Conservation (phyloP, 1,140 invertebrate genomes). For the Prorops nasuta region DNA sequence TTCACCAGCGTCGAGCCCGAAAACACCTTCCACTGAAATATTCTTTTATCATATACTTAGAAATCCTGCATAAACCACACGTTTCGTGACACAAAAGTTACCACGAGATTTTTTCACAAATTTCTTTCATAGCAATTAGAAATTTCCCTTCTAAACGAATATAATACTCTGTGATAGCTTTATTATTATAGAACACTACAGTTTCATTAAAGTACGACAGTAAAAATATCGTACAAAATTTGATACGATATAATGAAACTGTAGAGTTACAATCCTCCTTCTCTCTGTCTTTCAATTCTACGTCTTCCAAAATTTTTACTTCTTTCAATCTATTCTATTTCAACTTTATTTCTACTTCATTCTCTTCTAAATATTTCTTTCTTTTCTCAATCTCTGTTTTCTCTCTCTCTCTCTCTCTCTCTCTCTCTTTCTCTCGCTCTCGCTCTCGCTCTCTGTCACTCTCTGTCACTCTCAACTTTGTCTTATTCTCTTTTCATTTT, state of each 20-base stretch:
- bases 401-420: slow-evolving; percentile 2
- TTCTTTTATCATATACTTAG: too few species aligned
- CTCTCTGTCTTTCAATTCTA: too few species aligned
- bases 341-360: slow-evolving; percentile 8
- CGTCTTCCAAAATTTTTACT: too few species aligned
- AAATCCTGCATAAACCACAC: too few species aligned
- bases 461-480: slow-evolving; percentile 5
- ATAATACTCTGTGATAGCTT: slow-evolving; percentile 34
- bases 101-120: slow-evolving; percentile 13
- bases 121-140: too few species aligned
- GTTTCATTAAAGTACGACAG: too few species aligned
- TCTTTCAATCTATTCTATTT: background rate
- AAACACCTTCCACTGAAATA: background rate
- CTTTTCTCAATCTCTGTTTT: slow-evolving; percentile 6
- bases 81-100: too few species aligned
- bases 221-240: too few species aligned
- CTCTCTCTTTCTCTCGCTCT: slow-evolving; percentile 1
- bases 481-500: slow-evolving; percentile 9
- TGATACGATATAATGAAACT: too few species aligned
- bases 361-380: slow-evolving; percentile 1
- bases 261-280: too few species aligned
- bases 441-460: background rate
- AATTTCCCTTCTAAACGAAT: slow-evolving; percentile 6
- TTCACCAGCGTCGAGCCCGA: background rate
- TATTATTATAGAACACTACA: slow-evolving; percentile 1